Conservation (phyloP, 1,140 invertebrate genomes). For the Ceratitis capitata region DNA sequence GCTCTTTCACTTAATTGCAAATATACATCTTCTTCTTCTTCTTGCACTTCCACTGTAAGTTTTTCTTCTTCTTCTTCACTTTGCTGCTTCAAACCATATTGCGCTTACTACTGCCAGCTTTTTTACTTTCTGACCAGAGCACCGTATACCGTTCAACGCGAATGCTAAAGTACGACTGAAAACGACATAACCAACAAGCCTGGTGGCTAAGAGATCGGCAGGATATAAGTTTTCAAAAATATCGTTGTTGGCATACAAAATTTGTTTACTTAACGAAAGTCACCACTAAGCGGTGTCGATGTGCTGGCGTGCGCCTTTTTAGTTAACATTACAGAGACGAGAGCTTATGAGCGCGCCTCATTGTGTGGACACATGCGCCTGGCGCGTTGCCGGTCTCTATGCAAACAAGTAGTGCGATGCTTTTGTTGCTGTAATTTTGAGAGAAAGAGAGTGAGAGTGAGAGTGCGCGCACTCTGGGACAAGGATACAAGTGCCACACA, state of each 20-base stretch:
- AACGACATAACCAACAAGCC: too few relatives aligned
- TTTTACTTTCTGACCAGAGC: too few relatives aligned
- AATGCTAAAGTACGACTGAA: slow-evolving; percentile 32
- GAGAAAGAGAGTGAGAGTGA: too few relatives aligned
- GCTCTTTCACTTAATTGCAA: not conserved
- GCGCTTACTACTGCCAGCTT: not conserved
- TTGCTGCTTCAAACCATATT: not conserved
- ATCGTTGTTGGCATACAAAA: not conserved
- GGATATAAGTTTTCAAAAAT: not conserved
- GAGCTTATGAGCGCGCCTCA: not conserved
- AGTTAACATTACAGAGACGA: not conserved
- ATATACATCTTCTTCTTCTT: not conserved
- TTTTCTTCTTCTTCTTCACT: not conserved
- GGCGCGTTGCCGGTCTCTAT: slow-evolving; percentile 48
- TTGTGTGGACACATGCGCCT: slow-evolving; percentile 61
- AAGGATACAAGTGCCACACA: too few relatives aligned
- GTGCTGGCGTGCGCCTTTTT: not conserved
- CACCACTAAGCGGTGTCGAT: not conserved
- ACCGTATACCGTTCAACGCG: slow-evolving; percentile 18
- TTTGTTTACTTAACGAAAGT: slow-evolving; percentile 15
- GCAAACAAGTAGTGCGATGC: not conserved
- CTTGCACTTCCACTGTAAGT: not conserved
- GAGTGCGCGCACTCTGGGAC: too few relatives aligned
- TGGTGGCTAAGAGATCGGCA: not conserved
- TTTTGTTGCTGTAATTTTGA: not conserved